A percentile compares a stretch with the other conserved stretches of the same genome.
These are phyloP conservation scores for Meandrusa payeni DNA, from an alignment of 2,888 invertebrate genomes.

Conservation along the genomic window DNA sequence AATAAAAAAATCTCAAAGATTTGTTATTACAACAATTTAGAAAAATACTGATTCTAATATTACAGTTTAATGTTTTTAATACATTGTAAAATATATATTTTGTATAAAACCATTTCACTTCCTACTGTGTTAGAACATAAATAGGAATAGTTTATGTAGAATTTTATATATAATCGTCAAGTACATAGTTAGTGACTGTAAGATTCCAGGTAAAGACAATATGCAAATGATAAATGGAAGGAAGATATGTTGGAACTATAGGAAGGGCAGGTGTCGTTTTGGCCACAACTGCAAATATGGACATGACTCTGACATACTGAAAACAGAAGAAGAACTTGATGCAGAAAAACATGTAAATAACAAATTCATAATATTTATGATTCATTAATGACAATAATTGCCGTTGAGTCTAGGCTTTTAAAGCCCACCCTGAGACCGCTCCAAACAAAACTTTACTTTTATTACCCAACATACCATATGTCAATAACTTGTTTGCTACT, in stretches of 20 bases:
- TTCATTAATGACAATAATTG: too few relatives aligned
- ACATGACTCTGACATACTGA: constrained; percentile 92
- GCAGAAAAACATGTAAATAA: constrained; percentile 77
- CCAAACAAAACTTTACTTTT: too few relatives aligned
- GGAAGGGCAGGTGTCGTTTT: constrained; percentile 93
- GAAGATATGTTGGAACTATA: constrained; percentile 95
- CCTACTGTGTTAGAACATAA: not conserved
- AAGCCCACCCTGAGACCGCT: too few relatives aligned
- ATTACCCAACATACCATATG: too few relatives aligned
- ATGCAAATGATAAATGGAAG: constrained; percentile 92
- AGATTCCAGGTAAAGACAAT: constrained; percentile 84
- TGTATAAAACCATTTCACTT: not conserved
- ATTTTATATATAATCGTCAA: constrained; percentile 75
- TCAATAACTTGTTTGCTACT: too few relatives aligned
- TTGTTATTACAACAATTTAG: too few relatives aligned
- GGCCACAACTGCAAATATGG: constrained; percentile 96
- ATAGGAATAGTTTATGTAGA: constrained; percentile 46
- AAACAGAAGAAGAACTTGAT: constrained; percentile 80
- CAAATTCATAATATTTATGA: too few relatives aligned
- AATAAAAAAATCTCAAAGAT: too few relatives aligned
- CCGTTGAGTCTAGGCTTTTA: too few relatives aligned
- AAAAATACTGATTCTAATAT: too few relatives aligned
- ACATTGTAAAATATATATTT: not conserved
- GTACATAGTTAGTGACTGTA: constrained; percentile 79
- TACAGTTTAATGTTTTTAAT: too few relatives aligned